These are phyloP conservation scores for Pomacea canaliculata DNA, from an alignment of 2,888 invertebrate genomes.

Conservation along the genomic window DNA sequence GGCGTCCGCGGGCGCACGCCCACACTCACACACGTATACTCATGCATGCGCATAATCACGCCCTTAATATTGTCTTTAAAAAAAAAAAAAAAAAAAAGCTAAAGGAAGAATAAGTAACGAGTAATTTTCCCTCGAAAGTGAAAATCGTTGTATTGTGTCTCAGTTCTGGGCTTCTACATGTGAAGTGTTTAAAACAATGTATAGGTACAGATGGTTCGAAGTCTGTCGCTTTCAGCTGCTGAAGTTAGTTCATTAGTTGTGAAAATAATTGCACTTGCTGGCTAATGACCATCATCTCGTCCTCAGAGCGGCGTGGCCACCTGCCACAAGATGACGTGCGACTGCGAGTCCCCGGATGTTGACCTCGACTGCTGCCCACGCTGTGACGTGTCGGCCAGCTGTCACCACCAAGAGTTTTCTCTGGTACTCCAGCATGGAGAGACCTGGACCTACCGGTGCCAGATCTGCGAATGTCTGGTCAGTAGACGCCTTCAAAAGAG, in stretches of 20 bases:
- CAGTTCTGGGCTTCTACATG: too few relatives aligned
- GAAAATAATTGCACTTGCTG: too few relatives aligned
- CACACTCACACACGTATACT: background rate
- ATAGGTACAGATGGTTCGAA: too few relatives aligned
- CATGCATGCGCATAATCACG: background rate
- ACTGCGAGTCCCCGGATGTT: constrained; percentile 73
- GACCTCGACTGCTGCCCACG: constrained; percentile 82
- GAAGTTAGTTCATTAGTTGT: too few relatives aligned
- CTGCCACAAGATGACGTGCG: constrained; percentile 80
- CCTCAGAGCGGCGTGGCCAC: constrained; percentile 70
- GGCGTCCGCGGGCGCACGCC: background rate
- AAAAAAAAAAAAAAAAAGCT: too few relatives aligned
- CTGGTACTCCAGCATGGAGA: constrained; percentile 85
- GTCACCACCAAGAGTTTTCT: constrained; percentile 82
- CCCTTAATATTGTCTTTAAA: too few relatives aligned
- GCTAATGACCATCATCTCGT: background rate
- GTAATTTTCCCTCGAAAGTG: too few relatives aligned
- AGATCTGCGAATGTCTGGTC: constrained; percentile 91
- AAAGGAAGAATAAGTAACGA: too few relatives aligned
- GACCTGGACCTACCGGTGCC: constrained; percentile 91
- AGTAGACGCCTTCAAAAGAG: constrained; percentile 53
- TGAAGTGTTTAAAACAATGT: too few relatives aligned
- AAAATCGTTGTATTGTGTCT: too few relatives aligned
- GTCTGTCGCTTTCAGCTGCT: too few relatives aligned
- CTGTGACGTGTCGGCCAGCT: constrained; percentile 76